Evolutionary conservation across 2,888 invertebrate species (phyloP), one percentile per base, ranked within the genome.

Genomic region (Rhimphoctona megacephalus): DNA sequence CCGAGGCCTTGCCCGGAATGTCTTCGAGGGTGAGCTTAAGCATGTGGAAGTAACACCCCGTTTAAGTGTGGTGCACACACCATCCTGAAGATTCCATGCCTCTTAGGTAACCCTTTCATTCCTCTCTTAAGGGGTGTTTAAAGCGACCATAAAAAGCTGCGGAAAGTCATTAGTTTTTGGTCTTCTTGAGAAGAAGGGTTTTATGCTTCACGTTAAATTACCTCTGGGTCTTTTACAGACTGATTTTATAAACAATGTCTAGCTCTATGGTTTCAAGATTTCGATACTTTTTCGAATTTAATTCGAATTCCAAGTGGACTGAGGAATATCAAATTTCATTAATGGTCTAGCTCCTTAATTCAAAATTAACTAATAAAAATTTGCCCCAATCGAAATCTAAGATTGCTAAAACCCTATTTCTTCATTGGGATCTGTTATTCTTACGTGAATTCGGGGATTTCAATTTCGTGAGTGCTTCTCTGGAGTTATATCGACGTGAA

Each of bases 11-110:
- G 86, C 87, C 85, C 83, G 82, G 74, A 76, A 87, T 82, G 73
- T 87, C 73, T 79, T 67, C 85, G 66, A 86, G 78, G 88, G 81
- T 77, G 81, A 89, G 87, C 84, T 87, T 83, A 87, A 90, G 89
- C 89, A 85, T 87, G 87, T 81, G 87, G 85, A 90, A 91, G 85
- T 89, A 89, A 89, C 87, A 89, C 87, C 85, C 85, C 87, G 83
- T 74, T 76, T 52, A 69, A 79, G 79, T 77, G 84, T 78, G n/a
- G 73, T 74, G 66, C 67, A 77, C 69, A 83, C 76, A 81, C 85
- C 84, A 79, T 82, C 36, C 81, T 49, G 64, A 86, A 82, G 81
- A 88, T 85, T 87, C 85, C 87, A 54, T 67, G 54, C 72, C 81
- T 83, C 64, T 81, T 39, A 30, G 81, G 72, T 69, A 25, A 43